Base-by-base conservation (phyloP, 23 tunicate species). In the Clavelina lepadiformis region DNA sequence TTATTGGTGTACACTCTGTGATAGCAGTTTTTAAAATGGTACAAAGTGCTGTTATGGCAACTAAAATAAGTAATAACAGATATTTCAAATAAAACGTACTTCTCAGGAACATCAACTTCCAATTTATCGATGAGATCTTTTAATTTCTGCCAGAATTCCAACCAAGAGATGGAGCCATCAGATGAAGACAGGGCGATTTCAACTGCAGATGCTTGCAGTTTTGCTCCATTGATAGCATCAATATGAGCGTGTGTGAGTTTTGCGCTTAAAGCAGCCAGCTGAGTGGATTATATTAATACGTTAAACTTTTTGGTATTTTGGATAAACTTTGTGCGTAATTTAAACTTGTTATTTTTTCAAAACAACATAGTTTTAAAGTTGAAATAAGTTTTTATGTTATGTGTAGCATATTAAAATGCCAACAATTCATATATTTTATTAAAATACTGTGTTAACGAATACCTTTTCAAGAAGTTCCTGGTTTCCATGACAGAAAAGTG, bases 161-260 rank as follows among this genome's bases (percentile, higher is more conserved):
- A 25, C 73, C 91, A 83, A 26, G 65, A 68, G 1, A 26, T 56
- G 25, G 65, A 6, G 22, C 31, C 36, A 44, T 32, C 28, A 57
- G 71, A 35, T 11, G 34, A 58, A 6, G 35, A 35, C 51, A 83
- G 21, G 3, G 91, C 91, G 35, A 26, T 50, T 51, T 83, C 63
- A 23, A 83, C 73, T 31, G 82, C 82, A 5, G 60, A 7, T 2
- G 91, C 63, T 61, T 83, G 91, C 28, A 83, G 5, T 23, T 75
- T 75, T 0, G 91, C 91, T 11, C 91, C 91, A 60, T 75, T 83
- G 5, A 83, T 47, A 13, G 82, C 91, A 47, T 74, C 63, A 5
- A 28, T 31, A 50, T 83, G 81, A 6, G 71, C 18, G 25, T 83
- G 91, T 1, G 91, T 83, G 29, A 83, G 24, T 53, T 51, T 70